These are phyloP conservation scores for Acanthopleura granulata DNA, from an alignment of 2,888 invertebrate species.

Conservation along the genomic window DNA sequence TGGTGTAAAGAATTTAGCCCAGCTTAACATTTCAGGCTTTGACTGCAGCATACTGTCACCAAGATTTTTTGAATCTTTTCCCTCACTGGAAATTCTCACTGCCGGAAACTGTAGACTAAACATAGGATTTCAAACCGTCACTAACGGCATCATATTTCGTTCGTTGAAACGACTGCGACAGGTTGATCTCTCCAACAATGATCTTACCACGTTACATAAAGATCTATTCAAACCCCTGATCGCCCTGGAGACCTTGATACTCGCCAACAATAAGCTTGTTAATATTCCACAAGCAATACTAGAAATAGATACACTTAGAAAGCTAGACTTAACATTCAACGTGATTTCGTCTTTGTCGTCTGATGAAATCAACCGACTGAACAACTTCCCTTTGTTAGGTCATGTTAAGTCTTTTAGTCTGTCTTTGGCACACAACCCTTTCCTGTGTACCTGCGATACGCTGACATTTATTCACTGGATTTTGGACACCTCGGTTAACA, in stretches of 20 bases:
- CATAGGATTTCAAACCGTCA: no score
- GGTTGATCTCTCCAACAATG: not conserved
- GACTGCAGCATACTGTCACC: no score
- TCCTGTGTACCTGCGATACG: not conserved
- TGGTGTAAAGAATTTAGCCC: no score
- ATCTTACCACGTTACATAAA: not conserved
- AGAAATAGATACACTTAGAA: not conserved
- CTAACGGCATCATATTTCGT: no score
- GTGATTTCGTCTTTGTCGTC: not conserved
- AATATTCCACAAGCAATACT: not conserved
- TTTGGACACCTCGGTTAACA: not conserved
- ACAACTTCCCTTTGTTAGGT: not conserved
- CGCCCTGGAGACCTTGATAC: not conserved
- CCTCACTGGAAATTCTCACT: no score
- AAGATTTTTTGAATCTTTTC: no score
- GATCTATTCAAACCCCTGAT: not conserved
- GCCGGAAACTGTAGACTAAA: no score
- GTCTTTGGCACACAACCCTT: not conserved
- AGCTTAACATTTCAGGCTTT: no score
- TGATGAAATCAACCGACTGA: not conserved
- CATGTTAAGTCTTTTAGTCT: not conserved
- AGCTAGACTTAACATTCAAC: conserved; percentile 3
- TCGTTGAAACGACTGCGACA: not conserved
- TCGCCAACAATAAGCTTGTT: not conserved
- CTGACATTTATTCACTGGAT: not conserved